Evolutionary conservation across 2,888 invertebrate genomes (phyloP).

Genomic region (Morpho helenor): DNA sequence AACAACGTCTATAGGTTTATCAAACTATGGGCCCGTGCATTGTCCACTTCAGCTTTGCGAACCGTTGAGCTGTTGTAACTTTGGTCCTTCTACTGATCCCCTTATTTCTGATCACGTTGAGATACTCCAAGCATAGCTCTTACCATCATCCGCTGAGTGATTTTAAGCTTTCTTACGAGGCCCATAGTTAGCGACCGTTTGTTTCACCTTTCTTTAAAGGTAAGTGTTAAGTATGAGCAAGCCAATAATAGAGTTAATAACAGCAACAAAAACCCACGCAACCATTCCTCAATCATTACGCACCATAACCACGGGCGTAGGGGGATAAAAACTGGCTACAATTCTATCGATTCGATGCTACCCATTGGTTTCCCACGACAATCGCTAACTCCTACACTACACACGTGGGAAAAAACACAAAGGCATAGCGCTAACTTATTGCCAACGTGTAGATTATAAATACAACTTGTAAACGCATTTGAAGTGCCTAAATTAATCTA

Average conservation of each 20-base stretch:
- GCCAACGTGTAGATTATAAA: conserved; percentile 51
- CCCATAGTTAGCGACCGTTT: too few species aligned
- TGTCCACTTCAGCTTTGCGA: too few species aligned
- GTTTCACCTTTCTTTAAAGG: too few species aligned
- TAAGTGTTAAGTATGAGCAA: too few species aligned
- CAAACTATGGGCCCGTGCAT: too few species aligned
- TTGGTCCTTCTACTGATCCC: too few species aligned
- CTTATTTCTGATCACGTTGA: too few species aligned
- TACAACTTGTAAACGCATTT: conserved; percentile 48
- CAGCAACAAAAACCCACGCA: conserved; percentile 17
- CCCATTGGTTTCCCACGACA: conserved; percentile 38
- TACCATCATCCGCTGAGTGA: too few species aligned
- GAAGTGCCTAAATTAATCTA: conserved; percentile 44
- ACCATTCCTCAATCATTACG: conserved; percentile 11
- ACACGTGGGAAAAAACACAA: conserved; percentile 55
- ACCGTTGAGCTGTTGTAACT: too few species aligned
- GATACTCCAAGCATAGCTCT: too few species aligned
- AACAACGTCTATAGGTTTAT: too few species aligned
- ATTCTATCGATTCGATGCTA: conserved; percentile 17
- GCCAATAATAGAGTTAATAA: conserved; percentile 10
- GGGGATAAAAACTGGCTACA: conserved; percentile 18
- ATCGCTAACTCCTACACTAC: conserved; percentile 43
- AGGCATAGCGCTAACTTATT: conserved; percentile 51
- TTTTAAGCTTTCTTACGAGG: too few species aligned
- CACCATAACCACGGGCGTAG: conserved; percentile 10